Conservation (phyloP, 2,797 vertebrate species). For the Bovichtus diacanthus region DNA sequence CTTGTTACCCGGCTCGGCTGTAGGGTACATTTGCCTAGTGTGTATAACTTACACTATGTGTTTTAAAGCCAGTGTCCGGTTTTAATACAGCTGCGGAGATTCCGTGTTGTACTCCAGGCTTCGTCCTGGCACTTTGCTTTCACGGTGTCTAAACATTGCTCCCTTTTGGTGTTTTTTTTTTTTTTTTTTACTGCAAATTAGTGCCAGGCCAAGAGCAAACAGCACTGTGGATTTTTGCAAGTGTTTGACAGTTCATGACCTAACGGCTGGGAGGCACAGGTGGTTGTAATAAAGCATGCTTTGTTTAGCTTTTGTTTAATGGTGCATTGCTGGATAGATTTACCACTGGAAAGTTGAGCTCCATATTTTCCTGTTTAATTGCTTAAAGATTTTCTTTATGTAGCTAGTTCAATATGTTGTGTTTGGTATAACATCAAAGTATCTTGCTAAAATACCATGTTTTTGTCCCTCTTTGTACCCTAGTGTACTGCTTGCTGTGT, state of each 20-base stretch:
- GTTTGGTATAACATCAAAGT: neutral
- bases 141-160: neutral
- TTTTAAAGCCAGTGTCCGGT: constrained; percentile 50
- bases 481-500: constrained; percentile 73
- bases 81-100: neutral
- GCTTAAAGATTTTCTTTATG: neutral
- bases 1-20: constrained; percentile 69
- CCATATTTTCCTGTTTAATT: neutral
- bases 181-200: constrained; percentile 1
- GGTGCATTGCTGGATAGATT: neutral
- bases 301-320: neutral
- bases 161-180: constrained; percentile 21
- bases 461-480: constrained; percentile 17
- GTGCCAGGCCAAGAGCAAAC: constrained; percentile 19
- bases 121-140: constrained; percentile 9
- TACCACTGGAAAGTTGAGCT: neutral
- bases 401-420: constrained; percentile 3
- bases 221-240: constrained; percentile 14
- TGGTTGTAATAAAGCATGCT: constrained; percentile 16
- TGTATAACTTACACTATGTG: constrained; percentile 52
- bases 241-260: constrained; percentile 11
- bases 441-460: constrained; percentile 4
- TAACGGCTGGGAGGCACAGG: constrained; percentile 1
- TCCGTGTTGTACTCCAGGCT: constrained; percentile 4
- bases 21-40: constrained; percentile 59